Evolutionary conservation across 2,797 vertebrate species (phyloP), one percentile per base, ranked within the genome.

Genomic region (Macrochelys suwanniensis): DNA sequence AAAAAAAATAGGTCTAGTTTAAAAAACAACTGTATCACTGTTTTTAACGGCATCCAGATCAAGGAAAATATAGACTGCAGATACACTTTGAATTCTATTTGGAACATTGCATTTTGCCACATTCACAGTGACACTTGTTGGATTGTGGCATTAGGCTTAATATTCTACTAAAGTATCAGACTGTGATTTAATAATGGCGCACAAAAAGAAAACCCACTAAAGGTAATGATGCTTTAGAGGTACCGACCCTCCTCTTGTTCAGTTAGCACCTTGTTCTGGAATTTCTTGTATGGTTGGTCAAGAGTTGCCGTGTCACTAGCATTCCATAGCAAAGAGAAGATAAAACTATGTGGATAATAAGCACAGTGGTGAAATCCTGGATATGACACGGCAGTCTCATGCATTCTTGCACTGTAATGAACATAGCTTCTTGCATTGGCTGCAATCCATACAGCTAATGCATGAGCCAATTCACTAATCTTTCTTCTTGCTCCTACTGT

Each of bases 361-460:
- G 56, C 61, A 76, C 76, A 89, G 37, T 82, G n/a, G 80, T 84
- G 82, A 84, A 59, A 87, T 88, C 45, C 91, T 2, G 0, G 93
- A 83, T 92, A 84, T 89, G 81, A 51, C 77, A 89, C 1, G 1
- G 54, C 9, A 47, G 84, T 88, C 77, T 89, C 77, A 65, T 13
- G 50, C 81, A 21, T 87, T 91, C 47, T 92, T 94, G 77, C 50
- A 53, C 33, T 86, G 16, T 79, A 25, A 88, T 71, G 77, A 87
- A 42, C 59, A 0, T 68, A 91, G 65, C 94, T 95, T 92, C 21
- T 80, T 45, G 45, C 45, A 26, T n/a, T 94, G 85, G 87, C 92
- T 94, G 76, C n/a, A 23, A 94, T 94, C 68, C 87, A 25, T 61
- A 61, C 33, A 56, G 79, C 80, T 94, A 93, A 86, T 84, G 68